Base-by-base conservation (phyloP, 1,140 invertebrate genomes). In the Mesaphorura yosii region DNA sequence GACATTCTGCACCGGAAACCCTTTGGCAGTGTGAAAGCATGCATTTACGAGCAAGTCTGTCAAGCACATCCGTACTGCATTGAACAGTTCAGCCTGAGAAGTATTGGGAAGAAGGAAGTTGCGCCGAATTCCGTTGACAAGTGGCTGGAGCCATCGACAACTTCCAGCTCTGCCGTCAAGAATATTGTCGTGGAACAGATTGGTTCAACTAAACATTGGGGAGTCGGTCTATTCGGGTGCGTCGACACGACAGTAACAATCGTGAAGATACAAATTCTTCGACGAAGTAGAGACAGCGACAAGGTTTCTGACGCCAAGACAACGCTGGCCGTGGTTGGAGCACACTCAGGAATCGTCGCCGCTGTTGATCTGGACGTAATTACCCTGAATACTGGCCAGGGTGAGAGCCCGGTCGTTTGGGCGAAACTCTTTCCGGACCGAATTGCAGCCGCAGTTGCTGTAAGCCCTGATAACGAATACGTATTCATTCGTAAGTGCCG, bases 21-120 rank as follows among this genome's bases (percentile, higher is more conserved):
- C 55, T 37, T 34, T 51, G 37, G 23, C 62, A 64, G 26, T 40
- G n/a, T 7, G 10, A 41, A 12, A 10, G 7, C 22, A 41, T 20
- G 40, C 22, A 10, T 41, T 20, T 10, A 41, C n/a, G 7, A 7
- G 6, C 10, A 20, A 17, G n/a, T 12, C 6, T 41, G 10, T 6
- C 10, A 20, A 41, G n/a, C 6, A 20, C 6, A 6, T 7, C 7
- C 19, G 22, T 20, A 41, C 7, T 10, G 40, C 22, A 41, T n/a
- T n/a, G n/a, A n/a, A n/a, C n/a, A n/a, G n/a, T n/a, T n/a, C n/a
- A n/a, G n/a, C n/a, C n/a, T n/a, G n/a, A n/a, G n/a, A n/a, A n/a
- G n/a, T n/a, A n/a, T n/a, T n/a, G n/a, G n/a, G n/a, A n/a, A n/a
- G n/a, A n/a, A n/a, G n/a, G 19, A 10, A 41, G 40, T 41, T 41